A percentile compares a stretch with the other conserved stretches of the same genome.
These are phyloP conservation scores for human DNA, from an alignment of 2,113 vertebrate genomes.

Conservation along the genomic window GRCh38 chr1:218489501-218490000, in stretches of 20 bases:
- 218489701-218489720: background rate
- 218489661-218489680: background rate
- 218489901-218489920: background rate
- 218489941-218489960: background rate
- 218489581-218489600: background rate
- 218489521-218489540: background rate
- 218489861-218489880: background rate
- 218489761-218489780: background rate
- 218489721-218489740: background rate
- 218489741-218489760: background rate
- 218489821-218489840: background rate
- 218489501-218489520: background rate
- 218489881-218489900: background rate
- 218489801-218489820: background rate
- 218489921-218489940: background rate
- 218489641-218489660: background rate
- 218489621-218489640: background rate
- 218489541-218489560: background rate
- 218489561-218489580: background rate
- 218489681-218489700: fast-evolving
- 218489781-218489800: background rate
- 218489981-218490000: background rate
- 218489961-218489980: background rate
- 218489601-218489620: background rate
- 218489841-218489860: background rate